Percentiles rank a stretch among this genome's conserved stretches.
phyloP scores from a whole-genome alignment of 2,113 vertebrate species.

The Alethe diademata region DNA sequence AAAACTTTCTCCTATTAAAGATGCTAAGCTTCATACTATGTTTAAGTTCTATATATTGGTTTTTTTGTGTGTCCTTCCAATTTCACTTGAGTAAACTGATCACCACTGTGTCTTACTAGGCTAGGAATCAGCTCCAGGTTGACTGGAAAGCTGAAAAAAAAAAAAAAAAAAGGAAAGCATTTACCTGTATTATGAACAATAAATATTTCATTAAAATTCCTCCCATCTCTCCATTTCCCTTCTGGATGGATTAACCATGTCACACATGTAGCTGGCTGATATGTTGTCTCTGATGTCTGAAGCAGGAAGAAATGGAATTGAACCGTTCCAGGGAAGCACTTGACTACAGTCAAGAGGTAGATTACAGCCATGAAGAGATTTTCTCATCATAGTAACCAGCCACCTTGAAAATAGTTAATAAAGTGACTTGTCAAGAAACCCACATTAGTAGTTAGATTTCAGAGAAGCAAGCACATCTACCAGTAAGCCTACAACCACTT shows the following conservation, averaged over 20 bases:
- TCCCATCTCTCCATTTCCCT: not conserved
- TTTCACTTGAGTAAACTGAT: not conserved
- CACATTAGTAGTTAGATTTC: not conserved
- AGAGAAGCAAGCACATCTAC: not conserved
- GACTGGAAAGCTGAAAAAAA: not conserved
- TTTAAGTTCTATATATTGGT: not conserved
- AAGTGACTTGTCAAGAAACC: constrained; percentile 5
- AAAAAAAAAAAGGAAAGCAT: not conserved
- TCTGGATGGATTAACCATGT: not conserved
- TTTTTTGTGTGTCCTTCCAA: not conserved
- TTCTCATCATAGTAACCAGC: not conserved
- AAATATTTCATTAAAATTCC: constrained; percentile 10
- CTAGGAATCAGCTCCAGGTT: not conserved
- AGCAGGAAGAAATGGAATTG: not conserved
- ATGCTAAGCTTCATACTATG: not conserved
- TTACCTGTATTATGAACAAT: constrained; percentile 11
- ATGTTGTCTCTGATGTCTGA: not conserved
- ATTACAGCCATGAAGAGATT: not conserved
- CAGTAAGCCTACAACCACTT: not conserved
- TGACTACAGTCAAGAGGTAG: not conserved
- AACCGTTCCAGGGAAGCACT: not conserved
- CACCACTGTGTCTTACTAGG: not conserved
- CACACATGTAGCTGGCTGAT: not conserved
- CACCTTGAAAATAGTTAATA: constrained; percentile 6
- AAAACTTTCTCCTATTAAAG: not conserved